Evolutionary conservation across 2,888 invertebrate species (phyloP).

Genomic region (Cyclophora albipunctata): DNA sequence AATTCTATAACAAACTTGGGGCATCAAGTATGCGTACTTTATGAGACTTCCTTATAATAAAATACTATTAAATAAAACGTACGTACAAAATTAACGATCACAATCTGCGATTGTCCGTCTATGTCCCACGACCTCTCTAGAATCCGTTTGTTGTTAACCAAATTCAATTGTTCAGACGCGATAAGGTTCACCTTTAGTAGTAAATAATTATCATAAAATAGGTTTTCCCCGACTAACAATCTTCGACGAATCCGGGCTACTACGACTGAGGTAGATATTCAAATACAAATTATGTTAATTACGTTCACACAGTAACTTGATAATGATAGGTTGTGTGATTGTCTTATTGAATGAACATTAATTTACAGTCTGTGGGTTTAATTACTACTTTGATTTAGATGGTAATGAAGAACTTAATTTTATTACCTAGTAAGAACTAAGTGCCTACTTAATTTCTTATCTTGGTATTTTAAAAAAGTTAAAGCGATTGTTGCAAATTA

Average conservation of each 20-base stretch:
- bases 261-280: conserved; percentile 7
- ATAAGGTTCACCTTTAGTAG: conserved; percentile 36
- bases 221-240: conserved; percentile 25
- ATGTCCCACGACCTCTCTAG: conserved; percentile 62
- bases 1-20: too few species aligned
- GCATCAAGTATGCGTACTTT: too few species aligned
- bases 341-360: not conserved
- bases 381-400: too few species aligned
- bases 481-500: too few species aligned
- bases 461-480: too few species aligned
- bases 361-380: too few species aligned
- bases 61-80: conserved; percentile 39
- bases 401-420: too few species aligned
- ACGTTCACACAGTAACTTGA: not conserved
- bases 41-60: conserved; percentile 31
- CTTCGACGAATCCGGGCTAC: conserved; percentile 11
- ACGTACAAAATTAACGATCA: conserved; percentile 58
- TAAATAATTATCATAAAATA: conserved; percentile 34
- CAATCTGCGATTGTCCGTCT: conserved; percentile 40
- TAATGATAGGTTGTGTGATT: not conserved
- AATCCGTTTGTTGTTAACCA: conserved; percentile 33
- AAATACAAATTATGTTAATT: conserved; percentile 7
- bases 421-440: not conserved
- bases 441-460: not conserved
- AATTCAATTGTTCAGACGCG: conserved; percentile 45